Percentiles rank a stretch among this genome's conserved stretches.
These are phyloP conservation scores for Myotis vivesi DNA, from an alignment of 2,797 vertebrate genomes.

Conservation along the genomic window DNA sequence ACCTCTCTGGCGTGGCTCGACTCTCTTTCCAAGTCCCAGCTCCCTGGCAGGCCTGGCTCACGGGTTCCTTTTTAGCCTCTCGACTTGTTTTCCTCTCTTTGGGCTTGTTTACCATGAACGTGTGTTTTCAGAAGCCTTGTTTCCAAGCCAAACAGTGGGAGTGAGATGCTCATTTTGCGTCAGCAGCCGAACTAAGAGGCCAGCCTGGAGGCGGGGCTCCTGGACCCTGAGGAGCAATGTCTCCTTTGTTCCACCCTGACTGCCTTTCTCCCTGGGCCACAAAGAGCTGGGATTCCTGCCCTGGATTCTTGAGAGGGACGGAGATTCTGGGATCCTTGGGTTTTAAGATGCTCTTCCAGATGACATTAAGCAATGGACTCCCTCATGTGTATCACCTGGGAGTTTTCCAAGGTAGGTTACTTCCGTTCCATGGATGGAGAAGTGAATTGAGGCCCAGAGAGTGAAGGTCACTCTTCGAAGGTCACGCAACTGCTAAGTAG, in stretches of 20 bases:
- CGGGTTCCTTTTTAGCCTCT: neutral
- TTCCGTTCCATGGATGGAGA: neutral
- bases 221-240: neutral
- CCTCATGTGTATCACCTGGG: neutral
- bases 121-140: conserved; percentile 44
- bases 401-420: neutral
- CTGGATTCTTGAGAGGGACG: neutral
- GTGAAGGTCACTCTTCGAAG: neutral
- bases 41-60: neutral
- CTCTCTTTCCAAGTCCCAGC: neutral
- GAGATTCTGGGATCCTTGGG: neutral
- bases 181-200: neutral
- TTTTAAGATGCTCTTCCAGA: neutral
- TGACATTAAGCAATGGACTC: neutral
- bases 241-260: neutral
- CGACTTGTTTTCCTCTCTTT: conserved; percentile 51
- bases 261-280: neutral
- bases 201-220: neutral
- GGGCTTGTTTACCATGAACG: conserved; percentile 54
- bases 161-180: neutral
- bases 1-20: neutral
- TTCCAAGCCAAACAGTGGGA: conserved; percentile 51
- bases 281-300: neutral
- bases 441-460: neutral
- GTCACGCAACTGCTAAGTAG: neutral